phyloP scores from a whole-genome alignment of 2,888 invertebrate genomes.

The Conchocele bisecta region DNA sequence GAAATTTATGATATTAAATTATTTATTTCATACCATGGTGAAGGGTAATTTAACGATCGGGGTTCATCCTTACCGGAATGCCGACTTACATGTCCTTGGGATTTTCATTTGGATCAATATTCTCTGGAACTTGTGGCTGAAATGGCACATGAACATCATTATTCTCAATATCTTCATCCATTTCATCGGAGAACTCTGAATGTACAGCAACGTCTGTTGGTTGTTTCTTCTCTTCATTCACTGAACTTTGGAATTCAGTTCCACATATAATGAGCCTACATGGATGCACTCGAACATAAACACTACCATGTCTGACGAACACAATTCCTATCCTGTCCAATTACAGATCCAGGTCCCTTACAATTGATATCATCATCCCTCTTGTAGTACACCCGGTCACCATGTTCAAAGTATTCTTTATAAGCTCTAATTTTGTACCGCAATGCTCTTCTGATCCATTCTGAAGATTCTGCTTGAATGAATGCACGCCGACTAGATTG shows the following conservation, averaged over 20 bases:
- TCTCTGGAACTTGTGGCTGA: too few relatives aligned
- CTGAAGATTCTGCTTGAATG: constrained; percentile 42
- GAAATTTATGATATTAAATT: neutral
- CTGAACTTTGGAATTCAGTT: constrained; percentile 10
- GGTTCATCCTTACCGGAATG: neutral
- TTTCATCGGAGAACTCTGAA: neutral
- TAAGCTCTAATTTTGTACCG: constrained; percentile 33
- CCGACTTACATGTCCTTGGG: neutral
- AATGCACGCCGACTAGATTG: constrained; percentile 40
- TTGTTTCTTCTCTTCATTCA: too few relatives aligned
- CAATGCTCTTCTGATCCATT: constrained; percentile 39
- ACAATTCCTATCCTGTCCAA: constrained; percentile 54
- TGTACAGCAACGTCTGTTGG: too few relatives aligned
- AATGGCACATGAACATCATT: too few relatives aligned
- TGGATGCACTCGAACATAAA: constrained; percentile 41
- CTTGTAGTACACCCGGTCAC: constrained; percentile 54
- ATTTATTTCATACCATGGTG: neutral
- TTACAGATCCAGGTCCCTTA: constrained; percentile 50
- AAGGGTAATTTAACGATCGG: too few relatives aligned
- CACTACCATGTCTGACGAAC: constrained; percentile 58
- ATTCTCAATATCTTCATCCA: too few relatives aligned
- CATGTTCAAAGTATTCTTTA: constrained; percentile 19
- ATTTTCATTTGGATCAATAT: too few relatives aligned
- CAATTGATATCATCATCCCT: constrained; percentile 47
- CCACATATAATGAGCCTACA: constrained; percentile 36